Conservation (phyloP, 2,113 vertebrate genomes). For the Amphiprion percula region DNA sequence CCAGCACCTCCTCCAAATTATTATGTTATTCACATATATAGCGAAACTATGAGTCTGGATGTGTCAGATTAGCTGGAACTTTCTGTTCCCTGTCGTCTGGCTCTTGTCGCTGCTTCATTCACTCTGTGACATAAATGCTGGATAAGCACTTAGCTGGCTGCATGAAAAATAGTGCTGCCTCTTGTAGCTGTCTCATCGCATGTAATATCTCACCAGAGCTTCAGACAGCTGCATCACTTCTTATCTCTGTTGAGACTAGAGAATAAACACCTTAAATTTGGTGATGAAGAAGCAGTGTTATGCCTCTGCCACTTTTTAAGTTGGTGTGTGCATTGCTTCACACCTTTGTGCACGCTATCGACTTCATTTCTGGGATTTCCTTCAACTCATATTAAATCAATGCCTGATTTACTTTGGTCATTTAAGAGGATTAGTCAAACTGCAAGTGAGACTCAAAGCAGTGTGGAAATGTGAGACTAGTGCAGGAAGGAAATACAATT, state of each 20-base stretch:
- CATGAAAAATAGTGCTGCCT: slow-evolving; percentile 31
- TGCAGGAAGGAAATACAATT: not conserved
- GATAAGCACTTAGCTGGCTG: slow-evolving; percentile 47
- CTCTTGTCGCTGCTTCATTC: slow-evolving; percentile 23
- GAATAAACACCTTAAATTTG: slow-evolving; percentile 2
- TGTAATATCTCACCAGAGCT: slow-evolving; percentile 23
- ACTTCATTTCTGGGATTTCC: slow-evolving; percentile 37
- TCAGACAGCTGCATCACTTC: not conserved
- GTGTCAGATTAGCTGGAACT: slow-evolving; percentile 20
- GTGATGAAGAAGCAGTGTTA: not conserved
- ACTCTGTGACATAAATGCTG: slow-evolving; percentile 58
- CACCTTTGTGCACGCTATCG: slow-evolving; percentile 22
- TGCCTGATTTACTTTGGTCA: slow-evolving; percentile 19
- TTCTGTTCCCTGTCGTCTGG: slow-evolving; percentile 6
- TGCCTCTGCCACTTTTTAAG: slow-evolving; percentile 34
- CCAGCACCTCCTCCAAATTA: not conserved
- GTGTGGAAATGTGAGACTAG: not conserved
- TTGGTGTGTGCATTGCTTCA: slow-evolving; percentile 6
- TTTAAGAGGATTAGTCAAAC: slow-evolving; percentile 29
- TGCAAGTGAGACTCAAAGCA: not conserved
- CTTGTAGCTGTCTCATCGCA: slow-evolving; percentile 9
- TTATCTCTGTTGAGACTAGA: slow-evolving; percentile 8
- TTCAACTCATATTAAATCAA: slow-evolving; percentile 42
- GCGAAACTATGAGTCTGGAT: not conserved
- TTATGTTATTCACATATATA: slow-evolving; percentile 11